These are phyloP conservation scores for Heliconius nattereri DNA, from an alignment of 1,140 invertebrate genomes.

Conservation along the genomic window DNA sequence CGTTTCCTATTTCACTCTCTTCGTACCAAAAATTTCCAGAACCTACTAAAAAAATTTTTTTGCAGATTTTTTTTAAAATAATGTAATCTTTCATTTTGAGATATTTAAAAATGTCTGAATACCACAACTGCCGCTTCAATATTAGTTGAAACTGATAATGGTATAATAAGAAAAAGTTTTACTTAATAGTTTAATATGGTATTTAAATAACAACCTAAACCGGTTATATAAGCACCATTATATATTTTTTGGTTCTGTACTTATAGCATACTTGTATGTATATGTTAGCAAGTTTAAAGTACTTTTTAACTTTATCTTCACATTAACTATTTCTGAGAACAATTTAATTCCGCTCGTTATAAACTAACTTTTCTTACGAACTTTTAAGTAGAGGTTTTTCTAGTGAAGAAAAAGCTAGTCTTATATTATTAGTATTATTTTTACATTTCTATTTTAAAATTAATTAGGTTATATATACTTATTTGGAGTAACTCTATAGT, in stretches of 20 bases:
- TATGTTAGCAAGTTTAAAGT: constrained; percentile 4
- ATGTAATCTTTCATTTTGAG: constrained; percentile 57
- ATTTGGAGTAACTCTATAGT: not conserved
- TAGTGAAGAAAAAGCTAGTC: not conserved
- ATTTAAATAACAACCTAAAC: not conserved
- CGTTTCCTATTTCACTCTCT: constrained; percentile 54
- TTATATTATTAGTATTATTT: not conserved
- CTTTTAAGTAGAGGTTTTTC: not conserved
- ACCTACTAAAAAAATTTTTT: constrained; percentile 60
- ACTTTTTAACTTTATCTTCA: constrained; percentile 12
- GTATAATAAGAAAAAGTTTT: constrained; percentile 25
- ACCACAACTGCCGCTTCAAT: not conserved
- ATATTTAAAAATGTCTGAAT: not conserved
- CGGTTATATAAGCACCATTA: not conserved
- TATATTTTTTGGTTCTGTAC: constrained; percentile 1
- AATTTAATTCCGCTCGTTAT: constrained; percentile 17
- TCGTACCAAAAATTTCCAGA: constrained; percentile 71
- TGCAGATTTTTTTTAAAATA: constrained; percentile 59
- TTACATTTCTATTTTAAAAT: not conserved
- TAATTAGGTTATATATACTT: not conserved
- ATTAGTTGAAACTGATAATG: constrained; percentile 16
- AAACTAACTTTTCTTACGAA: constrained; percentile 1
- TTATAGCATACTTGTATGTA: not conserved
- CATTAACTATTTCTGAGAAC: constrained; percentile 9
- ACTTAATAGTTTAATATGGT: not conserved